Base-by-base conservation (phyloP, 2,113 vertebrate species). In the Setophaga kirtlandii region DNA sequence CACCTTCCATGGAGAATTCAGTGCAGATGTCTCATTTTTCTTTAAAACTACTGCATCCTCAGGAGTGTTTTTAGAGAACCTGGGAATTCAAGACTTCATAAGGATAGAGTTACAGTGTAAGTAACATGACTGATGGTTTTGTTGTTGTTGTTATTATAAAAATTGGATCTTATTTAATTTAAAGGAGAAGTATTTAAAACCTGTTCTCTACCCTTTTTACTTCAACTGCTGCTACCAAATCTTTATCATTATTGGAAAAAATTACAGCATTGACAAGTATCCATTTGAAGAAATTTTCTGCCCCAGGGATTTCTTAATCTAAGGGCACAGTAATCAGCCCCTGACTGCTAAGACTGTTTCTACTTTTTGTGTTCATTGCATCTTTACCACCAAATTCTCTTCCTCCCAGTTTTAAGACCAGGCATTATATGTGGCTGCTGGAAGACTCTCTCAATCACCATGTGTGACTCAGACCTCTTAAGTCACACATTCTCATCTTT, bases 1-100 rank as follows among this genome's bases (percentile, higher is more conserved):
- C 19, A 99, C 99, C n/a, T 99, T 99, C 90, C 98, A 99, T 4
- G 99, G 98, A 79, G 99, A 99, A 88, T 97, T 99, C 35, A 99
- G 99, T 11, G 99, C 99, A 15, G 99, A 99, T 85, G 98, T 99
- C 37, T 99, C 99, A 17, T 99, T 99, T 97, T 98, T 99, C 89
- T 99, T 99, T 93, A 99, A 99, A 97, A 99, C 99, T 41, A 98
- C 98, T 23, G 98, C 99, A 27, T 98, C 98, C 4, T 99, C 99
- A 9, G 99, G 99, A 47, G 98, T 99, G 13, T 99, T 99, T 97
- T 97, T 99, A 96, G 99, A 99, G 97, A 99, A 99, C 93, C 97
- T 99, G 68, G 99, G 99, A 89, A 99, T 99, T 94, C 99, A 99
- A 47, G 99, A 99, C 89, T 99, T 99, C 95, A 99, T 99, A 86